These are phyloP conservation scores for Tetragonula carbonaria DNA, from an alignment of 2,888 invertebrate species.

Conservation along the genomic window DNA sequence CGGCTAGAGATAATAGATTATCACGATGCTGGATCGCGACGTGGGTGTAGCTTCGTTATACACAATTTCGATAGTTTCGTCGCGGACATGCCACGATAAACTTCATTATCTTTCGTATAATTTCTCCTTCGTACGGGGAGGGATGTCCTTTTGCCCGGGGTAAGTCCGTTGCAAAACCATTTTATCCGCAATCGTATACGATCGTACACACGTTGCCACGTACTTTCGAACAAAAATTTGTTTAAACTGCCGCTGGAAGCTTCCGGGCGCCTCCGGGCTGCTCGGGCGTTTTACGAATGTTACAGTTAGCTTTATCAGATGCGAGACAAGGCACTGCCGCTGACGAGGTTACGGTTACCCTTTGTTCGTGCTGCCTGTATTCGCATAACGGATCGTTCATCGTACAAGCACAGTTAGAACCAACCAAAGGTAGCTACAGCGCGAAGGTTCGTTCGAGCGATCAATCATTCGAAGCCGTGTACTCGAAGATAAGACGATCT, in stretches of 20 bases:
- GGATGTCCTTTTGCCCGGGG: background rate
- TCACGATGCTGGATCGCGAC: constrained; percentile 24
- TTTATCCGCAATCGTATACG: background rate
- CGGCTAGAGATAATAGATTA: constrained; percentile 31
- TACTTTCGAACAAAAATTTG: background rate
- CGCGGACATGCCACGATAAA: constrained; percentile 15
- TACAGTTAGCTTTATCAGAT: constrained; percentile 4
- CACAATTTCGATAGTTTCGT: constrained; percentile 41
- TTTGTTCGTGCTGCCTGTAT: constrained; percentile 3
- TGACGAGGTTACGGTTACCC: constrained; percentile 16
- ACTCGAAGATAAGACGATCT: background rate
- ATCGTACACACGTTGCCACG: background rate
- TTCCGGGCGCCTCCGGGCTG: background rate
- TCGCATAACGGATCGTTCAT: constrained; percentile 9
- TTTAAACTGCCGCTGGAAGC: background rate
- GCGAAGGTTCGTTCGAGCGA: background rate
- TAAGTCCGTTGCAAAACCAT: background rate
- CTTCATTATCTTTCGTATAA: constrained; percentile 39
- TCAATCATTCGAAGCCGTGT: background rate
- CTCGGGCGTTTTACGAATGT: background rate
- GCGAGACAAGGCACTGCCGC: background rate
- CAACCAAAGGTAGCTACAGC: background rate
- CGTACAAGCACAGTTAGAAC: background rate
- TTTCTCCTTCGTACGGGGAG: background rate
- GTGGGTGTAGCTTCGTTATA: background rate